Evolutionary conservation across 2,113 vertebrate species (phyloP), one percentile per base, ranked within the genome.

Genomic region (Perca schrenkii): DNA sequence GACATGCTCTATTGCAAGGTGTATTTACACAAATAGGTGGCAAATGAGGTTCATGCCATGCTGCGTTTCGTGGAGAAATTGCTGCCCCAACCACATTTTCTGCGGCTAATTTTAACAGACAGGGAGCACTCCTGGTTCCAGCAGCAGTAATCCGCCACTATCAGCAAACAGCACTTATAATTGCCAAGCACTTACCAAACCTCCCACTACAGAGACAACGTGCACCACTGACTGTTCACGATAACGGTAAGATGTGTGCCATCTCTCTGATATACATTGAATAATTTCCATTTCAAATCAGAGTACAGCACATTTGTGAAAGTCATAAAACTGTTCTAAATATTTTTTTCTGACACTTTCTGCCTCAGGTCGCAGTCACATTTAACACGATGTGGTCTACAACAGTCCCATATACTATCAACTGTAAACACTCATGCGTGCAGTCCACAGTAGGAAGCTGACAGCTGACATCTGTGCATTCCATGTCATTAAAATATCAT

Each of bases 161-260:
- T 82, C 70, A 82, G 61, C 80, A 15, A 88, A 68, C 76, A 77
- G 49, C 83, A 80, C 79, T 74, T 61, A 64, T 17, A 77, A 83
- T 85, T 14, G 69, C 63, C 25, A 49, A 66, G 64, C 68, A 62
- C 64, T 77, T 52, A 74, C 47, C 52, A 69, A 74, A 50, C 40
- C 40, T 66, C 65, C 54, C 70, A 73, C 79, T 28, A 61, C 61
- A 53, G 22, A 75, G 54, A 53, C 72, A 56, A 12, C n/a, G 60
- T n/a, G 46, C 53, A 60, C 57, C 64, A 22, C 40, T 34, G 64
- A 46, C 50, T 64, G 31, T 21, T 58, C 47, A 70, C 8, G 54
- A 56, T 34, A 47, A 72, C 47, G 11, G 22, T 12, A 36, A 65
- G n/a, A 43, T 43, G 40, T 43, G 40, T 43, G 10, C 40, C 10